Percentiles rank a stretch among this genome's conserved stretches.
Evolutionary conservation across 2,888 invertebrate species (phyloP).

Genomic region (Protodeltote pygarga): DNA sequence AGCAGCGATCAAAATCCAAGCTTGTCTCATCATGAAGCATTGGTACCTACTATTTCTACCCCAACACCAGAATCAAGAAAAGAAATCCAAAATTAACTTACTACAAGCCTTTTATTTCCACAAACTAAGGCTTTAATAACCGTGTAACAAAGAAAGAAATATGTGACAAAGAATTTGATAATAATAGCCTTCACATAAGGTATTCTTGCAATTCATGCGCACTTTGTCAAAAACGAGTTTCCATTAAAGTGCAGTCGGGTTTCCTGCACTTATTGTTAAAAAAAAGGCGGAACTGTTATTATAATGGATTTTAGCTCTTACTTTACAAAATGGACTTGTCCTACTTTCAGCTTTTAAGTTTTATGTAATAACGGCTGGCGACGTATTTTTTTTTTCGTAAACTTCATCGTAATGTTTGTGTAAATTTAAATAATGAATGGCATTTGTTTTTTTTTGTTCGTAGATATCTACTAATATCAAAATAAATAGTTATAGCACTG

Average conservation of each 20-base stretch:
- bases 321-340: constrained; percentile 66
- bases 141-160: background rate
- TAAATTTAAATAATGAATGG: constrained; percentile 14
- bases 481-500: too few relatives aligned
- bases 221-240: constrained; percentile 31
- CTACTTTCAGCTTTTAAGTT: constrained; percentile 57
- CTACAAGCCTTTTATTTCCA: too few relatives aligned
- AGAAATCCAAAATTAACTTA: too few relatives aligned
- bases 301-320: constrained; percentile 60
- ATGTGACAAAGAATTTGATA: background rate
- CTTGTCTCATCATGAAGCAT: too few relatives aligned
- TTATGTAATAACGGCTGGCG: constrained; percentile 52
- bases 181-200: background rate
- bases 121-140: too few relatives aligned
- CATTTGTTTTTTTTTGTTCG: constrained; percentile 8
- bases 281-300: constrained; percentile 38
- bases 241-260: constrained; percentile 21
- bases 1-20: too few relatives aligned
- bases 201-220: constrained; percentile 16
- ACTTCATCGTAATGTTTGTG: constrained; percentile 20
- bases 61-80: too few relatives aligned
- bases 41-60: too few relatives aligned
- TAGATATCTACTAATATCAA: too few relatives aligned
- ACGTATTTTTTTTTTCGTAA: constrained; percentile 55
- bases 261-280: constrained; percentile 18